These are phyloP conservation scores for Pelodiscus sinensis DNA, from an alignment of 2,113 vertebrate genomes.

Conservation along the genomic window DNA sequence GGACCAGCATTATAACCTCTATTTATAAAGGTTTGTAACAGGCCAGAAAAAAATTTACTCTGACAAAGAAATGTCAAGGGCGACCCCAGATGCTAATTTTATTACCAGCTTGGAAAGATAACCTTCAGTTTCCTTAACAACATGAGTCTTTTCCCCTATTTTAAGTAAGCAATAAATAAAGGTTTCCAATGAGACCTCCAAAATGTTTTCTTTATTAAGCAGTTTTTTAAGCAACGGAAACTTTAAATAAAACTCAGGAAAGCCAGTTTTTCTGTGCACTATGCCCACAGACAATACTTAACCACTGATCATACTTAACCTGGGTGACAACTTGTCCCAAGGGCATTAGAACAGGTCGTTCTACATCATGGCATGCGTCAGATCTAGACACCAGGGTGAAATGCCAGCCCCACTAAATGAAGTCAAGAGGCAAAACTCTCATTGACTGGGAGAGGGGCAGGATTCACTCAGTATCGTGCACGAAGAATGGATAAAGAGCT, in stretches of 20 bases:
- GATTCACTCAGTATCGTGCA: neutral
- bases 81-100: neutral
- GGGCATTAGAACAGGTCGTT: neutral
- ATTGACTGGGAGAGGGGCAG: neutral
- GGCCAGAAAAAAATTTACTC: neutral
- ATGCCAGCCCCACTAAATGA: neutral
- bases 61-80: neutral
- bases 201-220: neutral
- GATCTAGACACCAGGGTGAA: neutral
- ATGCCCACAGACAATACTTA: neutral
- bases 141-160: neutral
- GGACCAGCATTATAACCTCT: neutral
- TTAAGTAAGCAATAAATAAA: conserved; percentile 2
- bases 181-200: neutral
- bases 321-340: neutral
- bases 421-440: neutral
- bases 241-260: neutral
- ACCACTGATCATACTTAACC: neutral
- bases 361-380: neutral
- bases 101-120: conserved; percentile 26
- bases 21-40: neutral
- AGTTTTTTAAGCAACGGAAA: neutral
- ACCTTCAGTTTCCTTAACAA: neutral
- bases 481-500: neutral
- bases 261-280: neutral